Percentiles rank a stretch among this genome's conserved stretches.
Evolutionary conservation across 1,140 invertebrate species (phyloP).

Genomic region (Brachionus plicatilis): DNA sequence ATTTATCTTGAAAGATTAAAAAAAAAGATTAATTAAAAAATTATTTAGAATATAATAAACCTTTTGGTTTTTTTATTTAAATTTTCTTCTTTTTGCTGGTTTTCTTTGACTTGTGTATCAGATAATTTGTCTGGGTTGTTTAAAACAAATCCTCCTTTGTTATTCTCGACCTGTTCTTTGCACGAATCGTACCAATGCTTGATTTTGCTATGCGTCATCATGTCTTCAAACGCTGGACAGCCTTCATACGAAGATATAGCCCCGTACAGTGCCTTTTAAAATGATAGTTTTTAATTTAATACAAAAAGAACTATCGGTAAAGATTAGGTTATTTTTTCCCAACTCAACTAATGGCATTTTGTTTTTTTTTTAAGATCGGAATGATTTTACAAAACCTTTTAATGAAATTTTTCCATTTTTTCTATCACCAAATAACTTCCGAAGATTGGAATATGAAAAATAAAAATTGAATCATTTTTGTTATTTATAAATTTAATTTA

Average conservation of each 20-base stretch:
- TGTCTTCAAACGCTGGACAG: constrained; percentile 80
- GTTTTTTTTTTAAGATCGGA: no score
- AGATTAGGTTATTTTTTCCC: no score
- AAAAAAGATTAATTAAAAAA: not conserved
- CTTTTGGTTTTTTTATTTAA: not conserved
- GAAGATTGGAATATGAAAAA: no score
- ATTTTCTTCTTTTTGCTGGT: not conserved
- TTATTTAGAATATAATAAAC: constrained; percentile 22
- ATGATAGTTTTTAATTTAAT: not conserved
- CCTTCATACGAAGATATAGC: constrained; percentile 90
- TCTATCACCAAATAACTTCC: no score
- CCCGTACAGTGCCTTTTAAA: constrained; percentile 73
- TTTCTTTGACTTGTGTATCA: not conserved
- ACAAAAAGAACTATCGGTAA: no score
- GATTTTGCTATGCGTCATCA: constrained; percentile 67
- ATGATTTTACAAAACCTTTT: no score
- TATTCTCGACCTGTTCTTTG: constrained; percentile 51
- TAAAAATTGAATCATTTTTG: no score
- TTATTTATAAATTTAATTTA: no score
- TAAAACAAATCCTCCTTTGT: constrained; percentile 45
- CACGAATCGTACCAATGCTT: constrained; percentile 58
- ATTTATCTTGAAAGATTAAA: not conserved
- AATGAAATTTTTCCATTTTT: no score
- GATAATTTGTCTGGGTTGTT: not conserved
- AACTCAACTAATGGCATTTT: no score